Conservation (phyloP, 2,888 invertebrate species). For the Lochmaea capreae region DNA sequence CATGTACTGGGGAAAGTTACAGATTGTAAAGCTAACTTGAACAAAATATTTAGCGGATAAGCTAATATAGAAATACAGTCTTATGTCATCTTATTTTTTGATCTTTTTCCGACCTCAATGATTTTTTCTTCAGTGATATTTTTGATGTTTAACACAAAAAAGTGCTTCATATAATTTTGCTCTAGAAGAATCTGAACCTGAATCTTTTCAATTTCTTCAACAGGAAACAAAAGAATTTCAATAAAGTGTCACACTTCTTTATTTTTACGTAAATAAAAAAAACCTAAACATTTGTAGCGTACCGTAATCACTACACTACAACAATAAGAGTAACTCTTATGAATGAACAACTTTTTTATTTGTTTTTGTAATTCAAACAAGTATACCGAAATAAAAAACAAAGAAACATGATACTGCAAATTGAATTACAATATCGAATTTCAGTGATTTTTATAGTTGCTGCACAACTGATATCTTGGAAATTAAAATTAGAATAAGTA, state of each 20-base stretch:
- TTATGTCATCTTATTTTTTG: too few species aligned
- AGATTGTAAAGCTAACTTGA: too few species aligned
- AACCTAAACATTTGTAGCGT: neutral
- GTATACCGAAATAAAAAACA: slow-evolving; percentile 35
- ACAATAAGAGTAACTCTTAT: slow-evolving; percentile 13
- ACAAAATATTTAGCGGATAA: too few species aligned
- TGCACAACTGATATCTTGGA: slow-evolving; percentile 29
- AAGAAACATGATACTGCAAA: slow-evolving; percentile 35
- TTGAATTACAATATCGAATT: slow-evolving; percentile 42
- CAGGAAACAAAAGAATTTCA: neutral
- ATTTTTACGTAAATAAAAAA: neutral
- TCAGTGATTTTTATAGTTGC: slow-evolving; percentile 37
- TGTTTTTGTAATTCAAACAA: slow-evolving; percentile 31
- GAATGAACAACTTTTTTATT: slow-evolving; percentile 27
- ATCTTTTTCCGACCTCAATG: too few species aligned
- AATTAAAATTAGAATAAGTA: slow-evolving; percentile 25
- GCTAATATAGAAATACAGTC: too few species aligned
- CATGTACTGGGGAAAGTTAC: too few species aligned
- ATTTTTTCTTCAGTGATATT: too few species aligned
- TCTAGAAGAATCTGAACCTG: too few species aligned
- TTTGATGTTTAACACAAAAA: too few species aligned
- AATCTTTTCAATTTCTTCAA: neutral
- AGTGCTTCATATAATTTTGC: too few species aligned
- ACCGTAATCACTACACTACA: neutral
- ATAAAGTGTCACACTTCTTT: neutral